phyloP scores from a whole-genome alignment of 2,113 vertebrate species.

The Dasyprocta punctata region DNA sequence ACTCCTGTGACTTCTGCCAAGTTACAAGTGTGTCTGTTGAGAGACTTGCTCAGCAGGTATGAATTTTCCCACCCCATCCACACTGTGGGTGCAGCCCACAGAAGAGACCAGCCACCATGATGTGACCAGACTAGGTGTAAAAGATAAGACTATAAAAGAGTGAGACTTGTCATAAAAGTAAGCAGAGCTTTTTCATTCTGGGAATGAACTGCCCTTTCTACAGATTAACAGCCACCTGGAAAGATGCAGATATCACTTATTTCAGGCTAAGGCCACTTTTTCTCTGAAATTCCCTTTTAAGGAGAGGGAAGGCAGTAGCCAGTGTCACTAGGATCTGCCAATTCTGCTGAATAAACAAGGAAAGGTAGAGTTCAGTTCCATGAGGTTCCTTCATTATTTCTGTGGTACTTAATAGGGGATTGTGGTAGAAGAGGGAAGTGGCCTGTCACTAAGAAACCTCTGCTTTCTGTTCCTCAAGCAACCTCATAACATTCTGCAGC shows the following conservation, averaged over 20 bases:
- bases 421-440: not conserved
- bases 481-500: constrained; percentile 93
- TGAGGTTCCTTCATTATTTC: constrained; percentile 39
- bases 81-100: not conserved
- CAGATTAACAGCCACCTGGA: not conserved
- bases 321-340: not conserved
- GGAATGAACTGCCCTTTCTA: constrained; percentile 15
- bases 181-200: constrained; percentile 27
- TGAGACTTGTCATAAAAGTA: constrained; percentile 28
- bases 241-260: constrained; percentile 17
- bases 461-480: constrained; percentile 86
- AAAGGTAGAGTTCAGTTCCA: constrained; percentile 13
- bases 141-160: not conserved
- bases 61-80: not conserved
- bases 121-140: not conserved
- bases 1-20: constrained; percentile 21
- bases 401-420: not conserved
- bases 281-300: not conserved
- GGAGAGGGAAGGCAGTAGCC: not conserved
- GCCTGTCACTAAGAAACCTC: constrained; percentile 30
- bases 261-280: constrained; percentile 29
- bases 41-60: not conserved
- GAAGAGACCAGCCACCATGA: not conserved
- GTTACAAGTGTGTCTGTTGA: not conserved
- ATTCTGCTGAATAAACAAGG: not conserved